Base-by-base conservation (phyloP, 2,888 invertebrate species). In the Alviniconcha strummeri region DNA sequence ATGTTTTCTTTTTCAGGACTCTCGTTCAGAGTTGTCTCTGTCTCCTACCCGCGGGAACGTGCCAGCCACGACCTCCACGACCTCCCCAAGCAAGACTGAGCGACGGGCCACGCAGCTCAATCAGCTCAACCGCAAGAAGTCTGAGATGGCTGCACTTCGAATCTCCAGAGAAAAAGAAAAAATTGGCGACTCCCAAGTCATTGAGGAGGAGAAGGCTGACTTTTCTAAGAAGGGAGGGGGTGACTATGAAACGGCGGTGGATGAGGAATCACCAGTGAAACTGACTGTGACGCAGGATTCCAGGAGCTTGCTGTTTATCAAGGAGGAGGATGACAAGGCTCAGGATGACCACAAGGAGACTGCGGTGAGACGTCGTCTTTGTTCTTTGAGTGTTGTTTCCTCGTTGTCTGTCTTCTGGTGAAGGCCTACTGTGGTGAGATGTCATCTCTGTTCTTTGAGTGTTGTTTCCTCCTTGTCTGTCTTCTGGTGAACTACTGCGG, bases 201-300 rank as follows among this genome's bases (percentile, higher is more conserved):
- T 72, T 9, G 85, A 86, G 36, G 85, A 84, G 17, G 87, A 88
- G 19, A 81, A 72, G 55, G 17, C 55, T n/a, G 76, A 56, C 15
- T 4, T 19, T 4, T 56, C n/a, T 17, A 76, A 76, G 19, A 56
- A 19, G n/a, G 8, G 6, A 4, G 19, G n/a, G 76, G 11, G n/a
- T 0, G 56, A 76, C n/a, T n/a, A 55, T n/a, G 4, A 9, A 52
- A 36, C 15, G 11, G 64, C 36, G 13, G 36, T 36, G 52, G n/a
- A 13, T 6, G 64, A 78, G 11, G 15, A 9, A 9, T n/a, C 78
- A 6, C 78, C 60, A 4, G 78, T 78, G 52, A 78, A 64, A 36
- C 13, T 78, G 56, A 78, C 15, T 13, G 13, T 78, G 60, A 13
- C 52, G 1, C 57, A 36, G 64, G 15, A n/a, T 11, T 52, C 36